A percentile compares a stretch with the other conserved stretches of the same genome.
Conservation (phyloP, 1,140 invertebrate genomes). For the Drosophila trapezifrons region DNA sequence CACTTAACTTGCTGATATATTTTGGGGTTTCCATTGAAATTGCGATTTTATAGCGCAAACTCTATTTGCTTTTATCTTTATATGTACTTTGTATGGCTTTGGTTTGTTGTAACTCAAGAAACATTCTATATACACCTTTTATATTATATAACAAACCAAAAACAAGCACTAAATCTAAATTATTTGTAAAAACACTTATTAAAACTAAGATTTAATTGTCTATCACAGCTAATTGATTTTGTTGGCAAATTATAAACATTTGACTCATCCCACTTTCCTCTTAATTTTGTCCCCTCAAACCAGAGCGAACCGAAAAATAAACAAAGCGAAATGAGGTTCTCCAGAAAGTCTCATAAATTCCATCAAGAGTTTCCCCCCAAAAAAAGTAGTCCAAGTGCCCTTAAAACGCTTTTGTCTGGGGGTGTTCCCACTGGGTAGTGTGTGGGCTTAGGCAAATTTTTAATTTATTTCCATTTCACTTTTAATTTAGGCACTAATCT, state of each 20-base stretch:
- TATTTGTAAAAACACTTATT: not conserved
- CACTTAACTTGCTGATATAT: conserved; percentile 34
- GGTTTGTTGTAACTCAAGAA: not conserved
- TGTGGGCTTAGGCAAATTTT: conserved; percentile 64
- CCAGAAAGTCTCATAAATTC: conserved; percentile 57
- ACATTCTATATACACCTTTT: too few species aligned
- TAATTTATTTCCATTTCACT: conserved; percentile 82
- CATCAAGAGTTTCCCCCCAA: conserved; percentile 18
- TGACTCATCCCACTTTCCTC: conserved; percentile 6
- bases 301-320: conserved; percentile 24
- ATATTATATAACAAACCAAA: not conserved
- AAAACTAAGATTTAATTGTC: not conserved
- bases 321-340: conserved; percentile 29
- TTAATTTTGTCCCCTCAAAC: conserved; percentile 2
- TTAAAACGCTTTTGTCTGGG: conserved; percentile 19
- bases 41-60: not conserved
- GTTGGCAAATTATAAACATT: conserved; percentile 68
- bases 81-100: too few species aligned
- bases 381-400: conserved; percentile 31
- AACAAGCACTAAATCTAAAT: fast-evolving
- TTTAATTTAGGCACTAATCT: conserved; percentile 82
- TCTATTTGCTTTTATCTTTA: not conserved
- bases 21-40: conserved; percentile 8
- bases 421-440: not conserved
- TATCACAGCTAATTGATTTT: conserved; percentile 66